A percentile compares a stretch with the other conserved stretches of the same genome.
These are phyloP conservation scores for Pitta sordida DNA, from an alignment of 2,113 vertebrate species.

Conservation along the genomic window DNA sequence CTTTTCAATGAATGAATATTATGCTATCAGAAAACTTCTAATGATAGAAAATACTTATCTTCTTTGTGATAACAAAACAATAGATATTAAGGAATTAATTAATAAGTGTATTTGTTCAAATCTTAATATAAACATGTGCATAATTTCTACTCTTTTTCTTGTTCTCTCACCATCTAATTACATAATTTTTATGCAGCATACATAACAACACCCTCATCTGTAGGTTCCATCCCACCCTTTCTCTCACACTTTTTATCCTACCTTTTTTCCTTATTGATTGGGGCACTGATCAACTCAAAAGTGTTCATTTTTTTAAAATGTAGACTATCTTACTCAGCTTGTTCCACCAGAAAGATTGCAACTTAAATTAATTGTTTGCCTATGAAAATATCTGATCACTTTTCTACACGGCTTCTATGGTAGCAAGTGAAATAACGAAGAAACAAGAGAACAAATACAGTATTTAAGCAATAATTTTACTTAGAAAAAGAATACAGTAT, in stretches of 20 bases:
- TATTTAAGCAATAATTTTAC: neutral
- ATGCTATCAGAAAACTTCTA: neutral
- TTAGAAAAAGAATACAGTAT: neutral
- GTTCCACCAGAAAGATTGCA: neutral
- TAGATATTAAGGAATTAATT: neutral
- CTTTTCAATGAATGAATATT: neutral
- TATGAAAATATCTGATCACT: neutral
- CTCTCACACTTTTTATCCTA: neutral
- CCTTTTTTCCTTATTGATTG: neutral
- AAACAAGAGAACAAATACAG: neutral
- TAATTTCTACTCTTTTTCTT: neutral
- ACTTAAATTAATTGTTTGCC: neutral
- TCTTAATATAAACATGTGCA: neutral
- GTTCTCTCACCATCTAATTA: neutral
- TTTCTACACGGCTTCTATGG: neutral
- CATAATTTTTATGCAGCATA: neutral
- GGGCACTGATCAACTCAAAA: neutral
- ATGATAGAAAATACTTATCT: neutral
- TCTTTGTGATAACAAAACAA: neutral
- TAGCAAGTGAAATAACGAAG: neutral
- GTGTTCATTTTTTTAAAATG: neutral
- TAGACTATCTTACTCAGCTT: neutral
- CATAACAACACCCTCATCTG: neutral
- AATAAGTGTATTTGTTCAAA: neutral
- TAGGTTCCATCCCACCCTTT: neutral